These are phyloP conservation scores for Heliopora coerulea DNA, from an alignment of 92 coral and sea anemone species.

Conservation along the genomic window DNA sequence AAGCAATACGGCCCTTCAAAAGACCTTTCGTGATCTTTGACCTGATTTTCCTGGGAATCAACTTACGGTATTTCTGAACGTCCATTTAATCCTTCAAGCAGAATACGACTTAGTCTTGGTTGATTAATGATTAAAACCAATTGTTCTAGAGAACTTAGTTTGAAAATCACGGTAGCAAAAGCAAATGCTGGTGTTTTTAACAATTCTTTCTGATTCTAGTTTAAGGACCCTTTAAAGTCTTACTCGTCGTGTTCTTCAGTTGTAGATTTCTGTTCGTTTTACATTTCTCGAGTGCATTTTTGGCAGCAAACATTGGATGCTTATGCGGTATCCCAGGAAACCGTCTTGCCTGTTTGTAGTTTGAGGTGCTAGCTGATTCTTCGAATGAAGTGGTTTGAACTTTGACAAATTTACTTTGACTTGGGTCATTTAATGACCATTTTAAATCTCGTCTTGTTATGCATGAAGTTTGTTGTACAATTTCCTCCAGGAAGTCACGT, in stretches of 20 bases:
- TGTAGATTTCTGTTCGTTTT: not conserved
- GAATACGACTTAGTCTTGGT: not conserved
- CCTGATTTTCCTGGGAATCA: too few relatives aligned
- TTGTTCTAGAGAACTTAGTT: not conserved
- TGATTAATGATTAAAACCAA: conserved; percentile 18
- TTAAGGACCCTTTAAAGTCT: not conserved
- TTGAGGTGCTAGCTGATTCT: not conserved
- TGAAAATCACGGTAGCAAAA: not conserved
- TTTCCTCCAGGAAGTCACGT: not conserved
- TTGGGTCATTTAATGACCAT: conserved; percentile 24
- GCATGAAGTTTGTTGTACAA: not conserved
- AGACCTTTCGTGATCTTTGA: too few relatives aligned
- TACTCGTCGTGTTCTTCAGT: not conserved
- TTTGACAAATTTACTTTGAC: not conserved
- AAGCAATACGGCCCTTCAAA: too few relatives aligned
- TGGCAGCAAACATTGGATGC: too few relatives aligned
- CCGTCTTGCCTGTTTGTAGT: not conserved
- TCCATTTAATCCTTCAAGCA: not conserved
- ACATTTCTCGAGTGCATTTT: too few relatives aligned
- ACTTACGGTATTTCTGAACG: conserved; percentile 59
- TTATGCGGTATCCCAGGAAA: not conserved
- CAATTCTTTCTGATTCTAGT: not conserved
- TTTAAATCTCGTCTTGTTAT: conserved; percentile 1
- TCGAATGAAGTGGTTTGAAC: not conserved
- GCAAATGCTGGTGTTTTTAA: not conserved